Evolutionary conservation across 2,797 vertebrate genomes (phyloP).

Genomic region (Acridotheres tristis): DNA sequence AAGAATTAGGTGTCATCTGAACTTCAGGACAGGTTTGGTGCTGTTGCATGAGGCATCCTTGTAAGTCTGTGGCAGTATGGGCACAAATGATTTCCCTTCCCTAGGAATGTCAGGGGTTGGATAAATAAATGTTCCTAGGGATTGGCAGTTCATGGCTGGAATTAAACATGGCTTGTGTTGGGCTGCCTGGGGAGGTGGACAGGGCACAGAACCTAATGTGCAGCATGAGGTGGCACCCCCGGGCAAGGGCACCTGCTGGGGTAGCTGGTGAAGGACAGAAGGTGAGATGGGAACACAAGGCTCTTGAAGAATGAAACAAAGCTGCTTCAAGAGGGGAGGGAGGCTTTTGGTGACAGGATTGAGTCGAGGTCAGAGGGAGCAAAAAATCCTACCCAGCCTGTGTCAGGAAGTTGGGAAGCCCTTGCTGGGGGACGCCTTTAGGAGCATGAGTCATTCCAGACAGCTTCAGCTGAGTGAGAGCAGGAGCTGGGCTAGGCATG

Average conservation of each 20-base stretch:
- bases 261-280: not conserved
- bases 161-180: not conserved
- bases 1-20: not conserved
- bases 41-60: not conserved
- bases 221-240: not conserved
- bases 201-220: not conserved
- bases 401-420: not conserved
- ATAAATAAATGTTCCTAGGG: not conserved
- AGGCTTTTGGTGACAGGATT: not conserved
- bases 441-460: rapidly evolving
- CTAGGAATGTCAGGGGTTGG: not conserved
- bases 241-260: not conserved
- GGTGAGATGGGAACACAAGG: not conserved
- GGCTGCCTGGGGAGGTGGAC: not conserved
- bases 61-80: not conserved
- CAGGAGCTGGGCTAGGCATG: not conserved
- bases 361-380: not conserved
- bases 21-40: not conserved
- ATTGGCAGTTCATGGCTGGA: not conserved
- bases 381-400: not conserved
- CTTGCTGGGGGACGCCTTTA: not conserved
- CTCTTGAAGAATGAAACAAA: not conserved
- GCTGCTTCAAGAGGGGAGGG: not conserved
- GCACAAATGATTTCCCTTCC: not conserved
- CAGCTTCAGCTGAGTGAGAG: not conserved